Percentiles rank a stretch among this genome's conserved stretches.
phyloP scores from a whole-genome alignment of 2,888 invertebrate genomes.

The Cyrtodaria siliqua region DNA sequence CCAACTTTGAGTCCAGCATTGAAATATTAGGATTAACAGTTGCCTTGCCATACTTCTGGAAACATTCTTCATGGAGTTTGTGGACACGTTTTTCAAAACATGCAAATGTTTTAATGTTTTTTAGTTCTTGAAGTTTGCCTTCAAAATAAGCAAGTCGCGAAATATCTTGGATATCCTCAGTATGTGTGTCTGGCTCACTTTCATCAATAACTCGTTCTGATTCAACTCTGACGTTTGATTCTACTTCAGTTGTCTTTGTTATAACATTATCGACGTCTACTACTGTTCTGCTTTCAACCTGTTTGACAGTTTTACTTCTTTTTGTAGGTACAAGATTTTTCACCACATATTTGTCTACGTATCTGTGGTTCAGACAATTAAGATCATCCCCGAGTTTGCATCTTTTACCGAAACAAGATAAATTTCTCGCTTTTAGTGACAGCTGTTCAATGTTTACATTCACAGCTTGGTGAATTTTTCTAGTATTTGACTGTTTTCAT shows the following conservation, averaged over 20 bases:
- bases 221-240: too few relatives aligned
- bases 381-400: conserved; percentile 18
- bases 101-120: not conserved
- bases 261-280: too few relatives aligned
- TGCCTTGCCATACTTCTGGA: not conserved
- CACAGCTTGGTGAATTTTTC: conserved; percentile 43
- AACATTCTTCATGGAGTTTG: conserved; percentile 1
- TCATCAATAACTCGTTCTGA: too few relatives aligned
- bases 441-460: conserved; percentile 14
- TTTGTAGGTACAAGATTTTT: not conserved
- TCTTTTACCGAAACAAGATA: conserved; percentile 44
- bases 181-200: too few relatives aligned
- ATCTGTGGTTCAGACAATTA: conserved; percentile 32
- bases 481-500: conserved; percentile 35
- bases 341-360: not conserved
- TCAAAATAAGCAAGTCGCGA: conserved; percentile 7
- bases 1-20: not conserved
- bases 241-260: too few relatives aligned
- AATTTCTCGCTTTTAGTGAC: conserved; percentile 25
- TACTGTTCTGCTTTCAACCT: too few relatives aligned
- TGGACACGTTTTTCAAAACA: not conserved
- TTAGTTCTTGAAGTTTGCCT: conserved; percentile 2
- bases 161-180: too few relatives aligned
- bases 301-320: too few relatives aligned
- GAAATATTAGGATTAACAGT: not conserved